Evolutionary conservation across 2,113 vertebrate genomes (phyloP).

Genomic region (Tetraodon nigroviridis): DNA sequence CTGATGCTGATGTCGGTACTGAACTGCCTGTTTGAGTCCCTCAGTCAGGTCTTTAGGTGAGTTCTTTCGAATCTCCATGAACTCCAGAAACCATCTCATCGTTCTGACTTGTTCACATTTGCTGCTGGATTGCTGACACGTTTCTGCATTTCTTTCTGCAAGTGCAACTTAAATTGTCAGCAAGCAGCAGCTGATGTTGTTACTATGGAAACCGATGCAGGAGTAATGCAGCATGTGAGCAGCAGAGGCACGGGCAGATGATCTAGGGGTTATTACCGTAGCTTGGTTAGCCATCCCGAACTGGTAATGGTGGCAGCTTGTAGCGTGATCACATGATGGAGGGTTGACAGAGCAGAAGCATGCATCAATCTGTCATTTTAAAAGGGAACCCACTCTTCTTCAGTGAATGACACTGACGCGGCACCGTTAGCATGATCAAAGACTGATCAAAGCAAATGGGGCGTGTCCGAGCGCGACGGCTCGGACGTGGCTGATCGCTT

Average conservation of each 20-base stretch:
- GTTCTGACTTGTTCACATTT: background rate
- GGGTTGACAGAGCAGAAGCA: background rate
- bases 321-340: background rate
- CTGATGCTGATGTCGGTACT: conserved; percentile 83
- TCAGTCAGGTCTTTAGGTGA: conserved; percentile 80
- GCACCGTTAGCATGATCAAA: background rate
- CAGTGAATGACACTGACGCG: background rate
- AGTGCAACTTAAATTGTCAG: conserved; percentile 18
- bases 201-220: conserved; percentile 56
- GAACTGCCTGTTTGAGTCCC: conserved; percentile 80
- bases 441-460: background rate
- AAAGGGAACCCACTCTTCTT: no score
- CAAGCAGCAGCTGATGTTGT: conserved; percentile 35
- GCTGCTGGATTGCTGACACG: background rate
- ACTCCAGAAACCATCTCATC: background rate
- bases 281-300: background rate
- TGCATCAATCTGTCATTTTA: background rate
- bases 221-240: conserved; percentile 27
- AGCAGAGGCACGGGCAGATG: conserved; percentile 6
- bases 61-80: background rate
- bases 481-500: background rate
- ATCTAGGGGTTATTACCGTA: conserved; percentile 19
- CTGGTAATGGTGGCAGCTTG: background rate
- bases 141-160: conserved; percentile 8
- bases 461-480: background rate